These are phyloP conservation scores for Beaufortia kweichowensis DNA, from an alignment of 2,113 vertebrate genomes.

Conservation along the genomic window DNA sequence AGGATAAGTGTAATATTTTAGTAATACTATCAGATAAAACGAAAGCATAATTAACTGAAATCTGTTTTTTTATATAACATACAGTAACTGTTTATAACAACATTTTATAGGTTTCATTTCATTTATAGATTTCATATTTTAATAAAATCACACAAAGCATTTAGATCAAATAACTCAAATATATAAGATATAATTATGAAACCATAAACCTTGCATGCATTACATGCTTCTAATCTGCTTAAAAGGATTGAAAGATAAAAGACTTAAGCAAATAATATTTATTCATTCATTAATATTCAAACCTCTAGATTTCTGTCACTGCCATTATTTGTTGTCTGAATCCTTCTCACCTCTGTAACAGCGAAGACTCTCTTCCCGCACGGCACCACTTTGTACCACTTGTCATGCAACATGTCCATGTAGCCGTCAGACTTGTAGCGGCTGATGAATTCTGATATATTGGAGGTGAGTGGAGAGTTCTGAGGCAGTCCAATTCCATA, in stretches of 20 bases:
- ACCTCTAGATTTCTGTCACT: too few relatives aligned
- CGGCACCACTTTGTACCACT: slow-evolving; percentile 94
- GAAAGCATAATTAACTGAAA: too few relatives aligned
- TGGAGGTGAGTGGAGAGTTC: slow-evolving; percentile 86
- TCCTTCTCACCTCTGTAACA: slow-evolving; percentile 81
- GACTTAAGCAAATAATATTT: slow-evolving; percentile 19
- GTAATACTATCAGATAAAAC: too few relatives aligned
- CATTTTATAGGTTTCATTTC: too few relatives aligned
- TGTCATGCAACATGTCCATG: slow-evolving; percentile 91
- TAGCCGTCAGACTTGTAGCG: slow-evolving; percentile 89
- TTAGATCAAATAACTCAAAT: background rate
- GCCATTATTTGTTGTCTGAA: too few relatives aligned
- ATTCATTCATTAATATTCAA: slow-evolving; percentile 17
- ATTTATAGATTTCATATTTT: too few relatives aligned
- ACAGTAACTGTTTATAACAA: too few relatives aligned
- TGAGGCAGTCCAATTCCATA: slow-evolving; percentile 90
- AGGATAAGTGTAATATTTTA: too few relatives aligned
- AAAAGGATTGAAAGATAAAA: slow-evolving; percentile 17
- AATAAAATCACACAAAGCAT: background rate
- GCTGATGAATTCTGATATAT: slow-evolving; percentile 88
- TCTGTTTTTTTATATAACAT: too few relatives aligned
- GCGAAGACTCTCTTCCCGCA: slow-evolving; percentile 88
- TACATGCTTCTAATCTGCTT: slow-evolving; percentile 15
- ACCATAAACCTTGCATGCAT: slow-evolving; percentile 18
- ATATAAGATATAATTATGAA: background rate